Conservation (phyloP, 2,113 vertebrate genomes). For the Sceloporus tristichus region DNA sequence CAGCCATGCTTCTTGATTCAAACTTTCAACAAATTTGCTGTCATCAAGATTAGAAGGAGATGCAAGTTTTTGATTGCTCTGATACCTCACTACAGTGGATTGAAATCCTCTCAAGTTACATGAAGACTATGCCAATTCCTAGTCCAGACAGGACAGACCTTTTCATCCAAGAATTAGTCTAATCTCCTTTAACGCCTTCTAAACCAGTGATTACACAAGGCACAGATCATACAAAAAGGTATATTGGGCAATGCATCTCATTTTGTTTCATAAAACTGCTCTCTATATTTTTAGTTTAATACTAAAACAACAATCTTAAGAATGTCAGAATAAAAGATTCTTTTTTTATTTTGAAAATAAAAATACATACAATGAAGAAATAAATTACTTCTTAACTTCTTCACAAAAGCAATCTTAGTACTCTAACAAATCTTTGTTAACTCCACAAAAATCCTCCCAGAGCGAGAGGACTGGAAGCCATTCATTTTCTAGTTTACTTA, state of each 20-base stretch:
- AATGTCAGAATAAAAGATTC: not conserved
- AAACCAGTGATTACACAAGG: no score
- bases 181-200: no score
- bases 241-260: not conserved
- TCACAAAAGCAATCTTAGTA: no score
- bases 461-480: no score
- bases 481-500: no score
- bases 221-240: not conserved
- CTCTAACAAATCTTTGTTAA: no score
- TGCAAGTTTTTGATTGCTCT: not conserved
- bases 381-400: no score
- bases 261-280: not conserved
- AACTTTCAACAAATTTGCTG: not conserved
- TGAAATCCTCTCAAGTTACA: not conserved
- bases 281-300: not conserved
- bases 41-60: not conserved
- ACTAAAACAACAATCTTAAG: not conserved
- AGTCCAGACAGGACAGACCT: not conserved
- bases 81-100: not conserved
- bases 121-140: not conserved
- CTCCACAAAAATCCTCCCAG: no score
- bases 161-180: no score
- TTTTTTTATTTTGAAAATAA: no score
- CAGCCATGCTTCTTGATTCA: not conserved
- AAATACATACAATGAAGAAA: no score